These are phyloP conservation scores for Drosophila mauritiana DNA, from an alignment of 1,140 invertebrate species.

Conservation along the genomic window DNA sequence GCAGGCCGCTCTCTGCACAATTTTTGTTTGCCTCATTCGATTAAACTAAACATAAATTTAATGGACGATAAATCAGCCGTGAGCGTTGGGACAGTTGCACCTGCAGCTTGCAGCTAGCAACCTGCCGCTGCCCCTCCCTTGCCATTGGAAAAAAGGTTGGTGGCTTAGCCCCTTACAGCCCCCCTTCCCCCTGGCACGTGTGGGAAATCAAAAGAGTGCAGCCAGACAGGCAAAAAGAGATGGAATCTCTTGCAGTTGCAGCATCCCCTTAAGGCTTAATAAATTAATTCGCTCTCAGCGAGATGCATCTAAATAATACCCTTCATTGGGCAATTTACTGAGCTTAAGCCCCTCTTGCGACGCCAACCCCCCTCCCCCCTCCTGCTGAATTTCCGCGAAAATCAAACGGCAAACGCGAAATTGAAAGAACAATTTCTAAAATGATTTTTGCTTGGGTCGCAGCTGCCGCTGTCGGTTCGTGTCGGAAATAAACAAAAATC, in stretches of 20 bases:
- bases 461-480: constrained; percentile 43
- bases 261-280: constrained; percentile 17
- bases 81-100: constrained; percentile 62
- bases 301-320: constrained; percentile 29
- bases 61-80: constrained; percentile 75
- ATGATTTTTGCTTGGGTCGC: constrained; percentile 31
- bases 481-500: constrained; percentile 46
- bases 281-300: constrained; percentile 33
- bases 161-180: not conserved
- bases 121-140: not conserved
- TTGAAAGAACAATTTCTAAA: constrained; percentile 32
- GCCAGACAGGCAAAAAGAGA: not conserved
- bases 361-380: not conserved
- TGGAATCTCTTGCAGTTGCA: not conserved
- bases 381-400: not conserved
- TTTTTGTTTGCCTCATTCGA: constrained; percentile 74
- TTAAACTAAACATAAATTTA: constrained; percentile 80
- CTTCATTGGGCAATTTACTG: constrained; percentile 1
- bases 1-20: constrained; percentile 44
- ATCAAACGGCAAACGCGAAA: constrained; percentile 27
- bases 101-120: constrained; percentile 51
- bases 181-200: constrained; percentile 21
- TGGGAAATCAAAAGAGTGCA: constrained; percentile 57
- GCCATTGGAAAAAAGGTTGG: not conserved
- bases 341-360: too few relatives aligned